Evolutionary conservation across 2,797 vertebrate genomes (phyloP).

Genomic region (Darevskia nairensis): DNA sequence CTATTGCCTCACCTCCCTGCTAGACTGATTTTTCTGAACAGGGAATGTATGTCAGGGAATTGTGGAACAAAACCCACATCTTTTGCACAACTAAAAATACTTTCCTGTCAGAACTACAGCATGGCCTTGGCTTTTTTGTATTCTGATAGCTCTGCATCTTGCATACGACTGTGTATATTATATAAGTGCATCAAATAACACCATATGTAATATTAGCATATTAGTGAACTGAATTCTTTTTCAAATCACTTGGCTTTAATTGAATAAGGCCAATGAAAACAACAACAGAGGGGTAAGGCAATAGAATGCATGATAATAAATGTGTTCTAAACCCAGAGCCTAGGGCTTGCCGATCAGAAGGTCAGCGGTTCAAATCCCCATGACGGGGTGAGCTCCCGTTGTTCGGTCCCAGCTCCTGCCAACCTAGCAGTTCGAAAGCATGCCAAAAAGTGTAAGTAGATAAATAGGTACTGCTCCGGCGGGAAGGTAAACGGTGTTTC

Average conservation of each 20-base stretch:
- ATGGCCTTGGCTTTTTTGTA: neutral
- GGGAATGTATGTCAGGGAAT: neutral
- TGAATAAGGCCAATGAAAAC: neutral
- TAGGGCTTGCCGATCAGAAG: too few species aligned
- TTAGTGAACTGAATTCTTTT: neutral
- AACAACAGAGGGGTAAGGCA: neutral
- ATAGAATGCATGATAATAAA: neutral
- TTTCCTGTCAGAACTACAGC: neutral
- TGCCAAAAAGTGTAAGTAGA: too few species aligned
- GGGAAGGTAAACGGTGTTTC: too few species aligned
- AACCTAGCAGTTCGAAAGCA: too few species aligned
- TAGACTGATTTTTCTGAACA: slow-evolving; percentile 6
- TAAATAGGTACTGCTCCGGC: too few species aligned
- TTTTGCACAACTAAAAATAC: neutral
- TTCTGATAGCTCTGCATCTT: neutral
- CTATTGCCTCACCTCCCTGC: slow-evolving; percentile 3
- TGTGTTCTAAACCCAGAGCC: neutral
- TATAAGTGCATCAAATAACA: neutral
- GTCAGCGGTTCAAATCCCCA: too few species aligned
- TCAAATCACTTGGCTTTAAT: neutral
- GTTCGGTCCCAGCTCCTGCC: too few species aligned
- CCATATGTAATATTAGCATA: neutral
- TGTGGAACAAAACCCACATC: neutral
- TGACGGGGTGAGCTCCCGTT: too few species aligned
- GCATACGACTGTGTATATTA: neutral